phyloP scores from a whole-genome alignment of 2,113 vertebrate species.

The Entomyzon cyanotis region DNA sequence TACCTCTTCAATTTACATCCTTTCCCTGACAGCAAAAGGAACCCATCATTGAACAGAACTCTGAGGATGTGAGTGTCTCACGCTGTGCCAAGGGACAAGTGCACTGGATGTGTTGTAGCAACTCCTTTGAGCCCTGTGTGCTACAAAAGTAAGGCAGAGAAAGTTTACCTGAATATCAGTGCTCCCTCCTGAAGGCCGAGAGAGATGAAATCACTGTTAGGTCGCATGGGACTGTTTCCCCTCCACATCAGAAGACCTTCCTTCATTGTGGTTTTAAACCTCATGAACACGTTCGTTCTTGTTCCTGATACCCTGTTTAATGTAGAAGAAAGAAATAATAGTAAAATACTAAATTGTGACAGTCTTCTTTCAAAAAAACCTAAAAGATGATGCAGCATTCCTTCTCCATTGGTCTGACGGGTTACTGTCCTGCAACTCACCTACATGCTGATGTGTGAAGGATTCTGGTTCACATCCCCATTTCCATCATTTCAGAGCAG shows the following conservation, averaged over 20 bases:
- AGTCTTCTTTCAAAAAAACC: not conserved
- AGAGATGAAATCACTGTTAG: conserved; percentile 92
- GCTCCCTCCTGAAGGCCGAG: conserved; percentile 89
- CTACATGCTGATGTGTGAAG: not conserved
- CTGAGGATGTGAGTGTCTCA: not conserved
- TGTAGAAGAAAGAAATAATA: not conserved
- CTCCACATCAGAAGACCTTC: conserved; percentile 93
- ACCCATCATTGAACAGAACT: not conserved
- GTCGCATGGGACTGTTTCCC: conserved; percentile 86
- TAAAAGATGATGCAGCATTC: not conserved
- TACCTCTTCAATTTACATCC: not conserved
- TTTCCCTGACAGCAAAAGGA: not conserved
- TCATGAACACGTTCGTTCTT: conserved; percentile 89
- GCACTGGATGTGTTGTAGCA: too few species aligned
- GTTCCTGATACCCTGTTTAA: conserved; percentile 86
- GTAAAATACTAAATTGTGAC: not conserved
- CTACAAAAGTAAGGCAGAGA: not conserved
- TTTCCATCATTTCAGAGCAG: not conserved
- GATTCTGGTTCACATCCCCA: not conserved
- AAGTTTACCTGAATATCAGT: conserved; percentile 87
- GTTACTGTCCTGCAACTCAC: not conserved
- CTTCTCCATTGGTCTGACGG: not conserved
- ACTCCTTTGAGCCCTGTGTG: not conserved
- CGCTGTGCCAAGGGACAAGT: not conserved
- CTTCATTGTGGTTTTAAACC: conserved; percentile 90